These are phyloP conservation scores for Lophura nycthemera DNA, from an alignment of 2,113 vertebrate species.

Conservation along the genomic window DNA sequence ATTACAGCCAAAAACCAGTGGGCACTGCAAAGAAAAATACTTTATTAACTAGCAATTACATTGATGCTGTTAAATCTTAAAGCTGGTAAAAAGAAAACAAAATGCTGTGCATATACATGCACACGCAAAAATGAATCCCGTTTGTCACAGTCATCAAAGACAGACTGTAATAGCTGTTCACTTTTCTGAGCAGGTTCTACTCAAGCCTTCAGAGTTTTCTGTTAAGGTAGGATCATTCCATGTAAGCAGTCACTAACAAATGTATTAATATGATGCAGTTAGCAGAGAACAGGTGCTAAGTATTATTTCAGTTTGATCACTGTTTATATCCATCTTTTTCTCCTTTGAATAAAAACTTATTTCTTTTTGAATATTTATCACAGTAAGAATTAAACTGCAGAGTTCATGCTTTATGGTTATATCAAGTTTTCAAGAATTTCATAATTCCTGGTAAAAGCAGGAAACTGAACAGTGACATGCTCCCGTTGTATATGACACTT, in stretches of 20 bases:
- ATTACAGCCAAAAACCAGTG: constrained; percentile 99
- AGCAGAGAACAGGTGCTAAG: not conserved
- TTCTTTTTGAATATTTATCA: not conserved
- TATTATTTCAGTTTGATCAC: not conserved
- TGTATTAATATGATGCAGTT: not conserved
- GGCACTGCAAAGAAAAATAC: constrained; percentile 81
- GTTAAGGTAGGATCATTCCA: not conserved
- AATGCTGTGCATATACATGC: not conserved
- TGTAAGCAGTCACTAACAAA: not conserved
- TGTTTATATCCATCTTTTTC: not conserved
- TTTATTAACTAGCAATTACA: constrained; percentile 16
- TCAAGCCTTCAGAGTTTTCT: not conserved
- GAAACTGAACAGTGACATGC: not conserved
- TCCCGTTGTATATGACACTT: not conserved
- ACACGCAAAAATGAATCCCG: not conserved
- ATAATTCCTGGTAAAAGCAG: not conserved
- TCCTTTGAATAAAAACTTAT: not conserved
- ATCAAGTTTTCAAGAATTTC: not conserved
- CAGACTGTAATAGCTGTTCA: not conserved
- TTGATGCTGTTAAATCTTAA: not conserved
- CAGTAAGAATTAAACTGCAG: not conserved
- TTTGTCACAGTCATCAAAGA: not conserved
- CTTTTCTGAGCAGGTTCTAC: constrained; percentile 21
- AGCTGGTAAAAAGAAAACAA: not conserved
- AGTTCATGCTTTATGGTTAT: not conserved